phyloP scores from a whole-genome alignment of 2,113 vertebrate genomes.

The Charadrius vociferus region DNA sequence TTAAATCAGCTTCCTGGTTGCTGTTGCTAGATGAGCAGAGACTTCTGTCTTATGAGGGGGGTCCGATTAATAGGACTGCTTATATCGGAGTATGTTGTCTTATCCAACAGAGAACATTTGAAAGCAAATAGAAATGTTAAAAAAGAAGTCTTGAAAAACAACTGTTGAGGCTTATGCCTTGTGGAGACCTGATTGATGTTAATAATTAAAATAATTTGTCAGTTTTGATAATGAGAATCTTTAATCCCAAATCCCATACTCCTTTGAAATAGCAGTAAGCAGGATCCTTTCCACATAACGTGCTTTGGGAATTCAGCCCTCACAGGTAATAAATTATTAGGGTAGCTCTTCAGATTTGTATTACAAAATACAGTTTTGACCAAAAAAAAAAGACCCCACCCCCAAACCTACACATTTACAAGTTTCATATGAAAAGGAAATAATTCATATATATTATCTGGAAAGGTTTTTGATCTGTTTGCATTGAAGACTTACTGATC shows the following conservation, averaged over 20 bases:
- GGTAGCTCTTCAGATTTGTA: background rate
- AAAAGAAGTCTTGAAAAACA: slow-evolving; percentile 32
- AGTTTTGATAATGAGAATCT: slow-evolving; percentile 44
- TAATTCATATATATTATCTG: background rate
- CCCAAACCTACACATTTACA: background rate
- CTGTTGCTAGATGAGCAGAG: background rate
- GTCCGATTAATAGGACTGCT: background rate
- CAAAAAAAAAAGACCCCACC: background rate
- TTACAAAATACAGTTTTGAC: background rate
- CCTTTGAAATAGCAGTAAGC: background rate
- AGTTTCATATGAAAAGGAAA: background rate
- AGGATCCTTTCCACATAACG: background rate
- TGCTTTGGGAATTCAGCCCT: background rate
- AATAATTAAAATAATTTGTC: slow-evolving; percentile 42
- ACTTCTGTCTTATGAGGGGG: background rate
- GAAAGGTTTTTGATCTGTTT: background rate
- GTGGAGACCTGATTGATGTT: slow-evolving; percentile 39
- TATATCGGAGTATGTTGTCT: background rate
- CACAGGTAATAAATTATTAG: slow-evolving; percentile 21
- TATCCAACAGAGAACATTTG: slow-evolving; percentile 15
- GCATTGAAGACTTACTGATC: background rate
- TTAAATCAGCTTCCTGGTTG: background rate
- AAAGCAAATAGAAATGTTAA: slow-evolving; percentile 21
- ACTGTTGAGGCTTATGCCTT: background rate
- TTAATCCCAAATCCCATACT: background rate